These are phyloP conservation scores for Pelodytes ibericus DNA, from an alignment of 2,797 vertebrate genomes.

Conservation along the genomic window DNA sequence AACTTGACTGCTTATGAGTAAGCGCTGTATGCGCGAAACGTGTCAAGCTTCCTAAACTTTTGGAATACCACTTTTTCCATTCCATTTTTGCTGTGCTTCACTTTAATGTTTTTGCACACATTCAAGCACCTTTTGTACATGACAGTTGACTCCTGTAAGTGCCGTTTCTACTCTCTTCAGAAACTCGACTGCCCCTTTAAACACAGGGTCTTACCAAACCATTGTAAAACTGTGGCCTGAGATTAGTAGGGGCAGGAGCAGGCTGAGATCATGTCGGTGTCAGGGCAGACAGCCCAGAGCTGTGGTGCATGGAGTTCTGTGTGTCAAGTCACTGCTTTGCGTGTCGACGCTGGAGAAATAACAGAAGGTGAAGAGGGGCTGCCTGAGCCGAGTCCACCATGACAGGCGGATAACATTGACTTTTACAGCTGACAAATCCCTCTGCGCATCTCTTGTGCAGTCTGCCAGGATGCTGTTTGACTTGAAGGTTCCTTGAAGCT, in stretches of 20 bases:
- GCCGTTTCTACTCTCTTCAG: too few species aligned
- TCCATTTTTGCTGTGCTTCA: too few species aligned
- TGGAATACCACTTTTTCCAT: too few species aligned
- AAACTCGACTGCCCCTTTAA: too few species aligned
- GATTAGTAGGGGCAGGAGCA: not conserved
- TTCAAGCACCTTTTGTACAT: too few species aligned
- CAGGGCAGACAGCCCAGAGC: not conserved
- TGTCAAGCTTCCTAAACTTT: too few species aligned
- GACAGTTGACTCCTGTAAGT: too few species aligned
- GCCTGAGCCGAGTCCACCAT: not conserved
- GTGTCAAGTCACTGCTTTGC: not conserved
- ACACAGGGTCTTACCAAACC: not conserved
- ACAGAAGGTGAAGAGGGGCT: not conserved
- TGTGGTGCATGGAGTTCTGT: not conserved
- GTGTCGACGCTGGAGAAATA: not conserved
- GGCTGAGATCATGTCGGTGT: not conserved
- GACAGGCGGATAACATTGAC: not conserved
- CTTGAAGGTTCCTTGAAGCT: not conserved
- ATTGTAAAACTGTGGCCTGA: not conserved
- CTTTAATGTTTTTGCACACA: too few species aligned
- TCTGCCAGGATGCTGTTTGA: not conserved
- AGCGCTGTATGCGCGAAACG: too few species aligned
- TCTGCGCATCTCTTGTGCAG: not conserved
- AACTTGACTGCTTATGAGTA: too few species aligned
- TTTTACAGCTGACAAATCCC: not conserved